Evolutionary conservation across 2,797 vertebrate species (phyloP).

Genomic region (Manis javanica): DNA sequence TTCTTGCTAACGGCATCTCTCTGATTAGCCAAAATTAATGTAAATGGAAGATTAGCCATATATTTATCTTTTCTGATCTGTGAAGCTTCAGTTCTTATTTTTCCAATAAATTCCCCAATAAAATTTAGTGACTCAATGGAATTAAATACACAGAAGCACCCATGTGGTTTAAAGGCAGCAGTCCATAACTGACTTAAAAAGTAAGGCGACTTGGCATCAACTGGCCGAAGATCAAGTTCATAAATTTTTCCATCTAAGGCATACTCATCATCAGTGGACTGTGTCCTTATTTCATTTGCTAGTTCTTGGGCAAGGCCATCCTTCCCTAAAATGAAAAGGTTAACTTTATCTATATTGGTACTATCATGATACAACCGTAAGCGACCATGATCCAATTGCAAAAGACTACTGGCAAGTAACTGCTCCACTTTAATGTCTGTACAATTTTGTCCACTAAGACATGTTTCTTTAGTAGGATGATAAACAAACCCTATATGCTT

Average conservation of each 20-base stretch:
- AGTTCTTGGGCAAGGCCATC: conserved; percentile 98
- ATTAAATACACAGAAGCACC: conserved; percentile 98
- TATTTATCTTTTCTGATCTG: conserved; percentile 96
- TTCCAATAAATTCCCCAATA: conserved; percentile 96
- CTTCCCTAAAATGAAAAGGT: conserved; percentile 97
- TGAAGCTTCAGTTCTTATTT: conserved; percentile 95
- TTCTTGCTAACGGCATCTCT: conserved; percentile 96
- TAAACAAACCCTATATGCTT: conserved; percentile 99
- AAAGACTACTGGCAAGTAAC: conserved; percentile 94
- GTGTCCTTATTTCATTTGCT: conserved; percentile 97
- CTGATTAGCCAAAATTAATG: conserved; percentile 97
- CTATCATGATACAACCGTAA: conserved; percentile 95
- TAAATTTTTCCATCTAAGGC: conserved; percentile 99
- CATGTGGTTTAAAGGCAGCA: conserved; percentile 96
- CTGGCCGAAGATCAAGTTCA: conserved; percentile 96
- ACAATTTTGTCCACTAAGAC: conserved; percentile 97
- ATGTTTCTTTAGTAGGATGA: conserved; percentile 99
- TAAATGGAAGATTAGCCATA: conserved; percentile 94
- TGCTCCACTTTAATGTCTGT: conserved; percentile 98
- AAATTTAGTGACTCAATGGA: conserved; percentile 98
- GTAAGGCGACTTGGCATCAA: conserved; percentile 96
- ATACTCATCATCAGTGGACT: conserved; percentile 99
- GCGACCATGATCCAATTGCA: conserved; percentile 95
- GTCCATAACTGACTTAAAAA: conserved; percentile 96
- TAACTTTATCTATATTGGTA: conserved; percentile 97